Base-by-base conservation (phyloP, 2,113 vertebrate species). In the Dunckerocampus dactyliophorus region DNA sequence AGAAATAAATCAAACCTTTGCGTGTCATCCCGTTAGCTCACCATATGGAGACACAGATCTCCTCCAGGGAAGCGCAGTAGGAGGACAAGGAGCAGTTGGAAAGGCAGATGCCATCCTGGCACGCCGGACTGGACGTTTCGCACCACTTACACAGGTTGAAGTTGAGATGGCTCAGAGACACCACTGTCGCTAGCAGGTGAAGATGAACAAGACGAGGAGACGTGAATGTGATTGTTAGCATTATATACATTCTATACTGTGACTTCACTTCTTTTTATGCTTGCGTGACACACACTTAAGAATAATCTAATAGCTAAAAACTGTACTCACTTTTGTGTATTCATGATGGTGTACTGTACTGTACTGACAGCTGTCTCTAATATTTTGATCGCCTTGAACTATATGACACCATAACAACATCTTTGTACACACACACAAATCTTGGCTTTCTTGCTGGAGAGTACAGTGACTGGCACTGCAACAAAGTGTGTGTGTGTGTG, bases 81-180 rank as follows among this genome's bases (percentile, higher is more conserved):
- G 93, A 93, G 54, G 88, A 91, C 79, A 95, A 84, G 73, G 78
- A 86, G 87, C 94, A 95, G 90, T 95, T 95, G 75, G 86, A 93
- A 76, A 85, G 80, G 81, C 94, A 95, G 63, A 94, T 75, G 4
- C 16, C 24, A 11, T 53, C 24, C 24, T 16, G 20, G 50, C 24
- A 95, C 59, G 85, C 71, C 0, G 94, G 93, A 0, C 69, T 63
- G 0, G 92, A 92, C 15, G 53, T 69, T 62, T 95, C 91, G 0
- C 94, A 95, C 94, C 94, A 95, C 81, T 87, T 93, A 66, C 94
- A 95, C 42, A 94, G 49, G 83, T 94, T 95, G 66, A 78, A 93
- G 74, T 75, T 88, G 63, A 93, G 82, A 74, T 89, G 89, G 68
- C 89, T 90, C 65, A 91, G 88, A 17, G 89, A 76, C 1, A 49